Percentiles rank a stretch among this genome's conserved stretches.
These are phyloP conservation scores for Pholis gunnellus DNA, from an alignment of 2,113 vertebrate genomes.

Conservation along the genomic window DNA sequence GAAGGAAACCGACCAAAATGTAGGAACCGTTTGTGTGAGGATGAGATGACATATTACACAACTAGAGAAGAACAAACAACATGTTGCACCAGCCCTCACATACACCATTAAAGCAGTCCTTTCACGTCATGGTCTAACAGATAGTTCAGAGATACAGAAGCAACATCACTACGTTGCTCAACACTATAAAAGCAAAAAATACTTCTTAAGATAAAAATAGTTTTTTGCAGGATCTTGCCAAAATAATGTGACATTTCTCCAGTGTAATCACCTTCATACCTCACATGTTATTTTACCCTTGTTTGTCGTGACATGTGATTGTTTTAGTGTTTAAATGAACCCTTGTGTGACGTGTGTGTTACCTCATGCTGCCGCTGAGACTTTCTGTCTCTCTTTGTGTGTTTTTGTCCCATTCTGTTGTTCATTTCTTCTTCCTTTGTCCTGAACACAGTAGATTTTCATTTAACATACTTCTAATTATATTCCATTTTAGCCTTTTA, in stretches of 20 bases:
- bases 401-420: conserved; percentile 2
- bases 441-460: conserved; percentile 8
- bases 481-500: conserved; percentile 60
- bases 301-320: neutral
- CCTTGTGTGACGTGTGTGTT: neutral
- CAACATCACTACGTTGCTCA: neutral
- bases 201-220: no score
- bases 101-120: no score
- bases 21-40: no score
- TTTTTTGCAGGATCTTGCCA: neutral
- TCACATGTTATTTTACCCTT: neutral
- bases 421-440: conserved; percentile 15
- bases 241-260: neutral
- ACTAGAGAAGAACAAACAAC: no score
- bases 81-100: no score
- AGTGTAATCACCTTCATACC: neutral
- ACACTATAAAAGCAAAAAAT: neutral
- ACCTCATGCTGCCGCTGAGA: neutral
- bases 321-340: neutral
- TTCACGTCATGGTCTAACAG: no score
- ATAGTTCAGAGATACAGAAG: no score
- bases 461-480: conserved; percentile 69
- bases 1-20: no score
- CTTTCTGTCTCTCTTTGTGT: neutral
- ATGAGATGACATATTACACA: no score